Conservation (phyloP, 2,797 vertebrate genomes). For the Pelodytes ibericus region DNA sequence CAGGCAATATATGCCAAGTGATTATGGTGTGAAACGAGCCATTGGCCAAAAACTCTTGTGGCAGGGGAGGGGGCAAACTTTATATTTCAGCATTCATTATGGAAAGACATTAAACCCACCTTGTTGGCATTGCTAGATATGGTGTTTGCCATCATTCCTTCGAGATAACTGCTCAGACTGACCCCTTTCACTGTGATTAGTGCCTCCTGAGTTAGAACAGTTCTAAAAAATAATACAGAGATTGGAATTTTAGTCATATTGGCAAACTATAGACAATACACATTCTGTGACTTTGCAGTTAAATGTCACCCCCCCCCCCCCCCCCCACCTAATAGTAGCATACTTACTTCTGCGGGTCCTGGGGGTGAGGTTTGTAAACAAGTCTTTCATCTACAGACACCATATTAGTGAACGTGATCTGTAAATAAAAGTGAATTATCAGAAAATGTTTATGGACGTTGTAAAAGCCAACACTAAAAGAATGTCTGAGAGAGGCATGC, state of each 20-base stretch:
- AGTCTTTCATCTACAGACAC: conserved; percentile 95
- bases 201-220: conserved; percentile 94
- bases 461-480: too few relatives aligned
- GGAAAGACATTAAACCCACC: conserved; percentile 68
- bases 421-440: neutral
- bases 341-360: conserved; percentile 87
- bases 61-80: neutral
- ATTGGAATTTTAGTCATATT: neutral
- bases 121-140: conserved; percentile 96
- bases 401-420: conserved; percentile 97
- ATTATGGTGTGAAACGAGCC: neutral
- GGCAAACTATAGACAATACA: too few relatives aligned
- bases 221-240: conserved; percentile 72
- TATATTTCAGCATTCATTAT: too few relatives aligned
- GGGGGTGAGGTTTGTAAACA: conserved; percentile 92
- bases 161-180: conserved; percentile 94
- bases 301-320: too few relatives aligned
- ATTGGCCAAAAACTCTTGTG: neutral
- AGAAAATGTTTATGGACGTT: too few relatives aligned
- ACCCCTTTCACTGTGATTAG: conserved; percentile 96
- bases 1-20: neutral
- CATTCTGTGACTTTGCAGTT: too few relatives aligned
- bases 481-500: neutral
- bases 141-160: conserved; percentile 91
- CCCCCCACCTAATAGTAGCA: neutral